phyloP scores from a whole-genome alignment of 1,140 invertebrate genomes.

The Plutomurus gul region DNA sequence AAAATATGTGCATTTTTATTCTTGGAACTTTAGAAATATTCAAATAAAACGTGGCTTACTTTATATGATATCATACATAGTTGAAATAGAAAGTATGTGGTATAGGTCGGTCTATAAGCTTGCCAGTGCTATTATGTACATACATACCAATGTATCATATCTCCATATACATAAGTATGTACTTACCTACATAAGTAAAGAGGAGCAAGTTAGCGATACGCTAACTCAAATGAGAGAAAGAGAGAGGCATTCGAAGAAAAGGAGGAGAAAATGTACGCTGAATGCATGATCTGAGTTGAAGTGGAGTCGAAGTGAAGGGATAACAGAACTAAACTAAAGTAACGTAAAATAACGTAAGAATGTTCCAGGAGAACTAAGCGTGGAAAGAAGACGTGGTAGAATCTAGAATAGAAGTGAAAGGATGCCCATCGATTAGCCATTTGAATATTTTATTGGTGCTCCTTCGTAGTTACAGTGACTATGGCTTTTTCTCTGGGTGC shows the following conservation, averaged over 20 bases:
- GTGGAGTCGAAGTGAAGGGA: conserved; percentile 17
- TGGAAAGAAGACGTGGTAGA: not conserved
- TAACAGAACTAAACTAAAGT: not conserved
- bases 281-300: conserved; percentile 15
- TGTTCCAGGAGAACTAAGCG: not conserved
- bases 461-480: conserved; percentile 6
- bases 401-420: conserved; percentile 26
- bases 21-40: too few species aligned
- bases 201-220: not conserved
- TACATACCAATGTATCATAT: too few species aligned
- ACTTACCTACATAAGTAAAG: not conserved
- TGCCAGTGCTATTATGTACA: too few species aligned
- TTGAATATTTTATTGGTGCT: conserved; percentile 50
- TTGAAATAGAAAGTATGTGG: too few species aligned
- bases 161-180: not conserved
- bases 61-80: too few species aligned
- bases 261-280: not conserved
- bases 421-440: conserved; percentile 50
- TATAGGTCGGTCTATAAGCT: too few species aligned
- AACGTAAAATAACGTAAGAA: not conserved
- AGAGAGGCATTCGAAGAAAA: not conserved
- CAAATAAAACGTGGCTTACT: too few species aligned
- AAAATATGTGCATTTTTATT: too few species aligned
- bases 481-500: conserved; percentile 3
- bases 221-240: too few species aligned